Percentiles rank a stretch among this genome's conserved stretches.
Conservation (phyloP, 2,113 vertebrate genomes). For the Rhagologus leucostigma region DNA sequence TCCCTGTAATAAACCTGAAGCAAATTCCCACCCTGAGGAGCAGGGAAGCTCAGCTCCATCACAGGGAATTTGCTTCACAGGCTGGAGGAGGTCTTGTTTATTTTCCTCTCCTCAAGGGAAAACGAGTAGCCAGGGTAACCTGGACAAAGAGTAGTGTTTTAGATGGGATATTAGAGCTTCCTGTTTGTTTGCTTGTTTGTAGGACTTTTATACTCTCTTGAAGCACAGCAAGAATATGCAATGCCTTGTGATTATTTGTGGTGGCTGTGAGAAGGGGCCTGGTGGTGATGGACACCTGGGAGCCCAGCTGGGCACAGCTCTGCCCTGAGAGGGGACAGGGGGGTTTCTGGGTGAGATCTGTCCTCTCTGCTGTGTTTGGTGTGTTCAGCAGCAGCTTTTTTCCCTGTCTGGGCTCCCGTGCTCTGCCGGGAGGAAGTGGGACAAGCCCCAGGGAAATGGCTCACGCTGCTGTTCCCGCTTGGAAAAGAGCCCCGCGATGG, state of each 20-base stretch:
- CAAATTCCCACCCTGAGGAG: neutral
- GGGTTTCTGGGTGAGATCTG: neutral
- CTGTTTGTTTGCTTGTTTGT: neutral
- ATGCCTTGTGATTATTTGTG: neutral
- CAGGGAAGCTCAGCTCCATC: neutral
- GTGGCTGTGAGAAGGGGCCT: neutral
- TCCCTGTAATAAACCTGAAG: neutral
- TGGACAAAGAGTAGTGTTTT: neutral
- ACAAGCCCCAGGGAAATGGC: neutral
- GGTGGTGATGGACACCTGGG: neutral
- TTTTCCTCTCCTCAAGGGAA: neutral
- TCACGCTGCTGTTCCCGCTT: accelerated
- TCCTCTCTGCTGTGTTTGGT: accelerated
- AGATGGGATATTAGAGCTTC: neutral
- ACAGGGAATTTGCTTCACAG: neutral
- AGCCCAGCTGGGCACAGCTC: neutral
- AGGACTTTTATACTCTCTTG: neutral
- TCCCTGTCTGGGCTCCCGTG: neutral
- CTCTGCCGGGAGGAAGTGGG: neutral
- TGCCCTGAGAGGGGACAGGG: neutral
- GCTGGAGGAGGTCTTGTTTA: neutral
- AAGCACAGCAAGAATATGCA: neutral
- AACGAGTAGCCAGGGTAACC: neutral
- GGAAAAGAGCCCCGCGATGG: neutral
- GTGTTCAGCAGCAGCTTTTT: neutral